These are phyloP conservation scores for Epistrophe eligans DNA, from an alignment of 2,888 invertebrate species.

Conservation along the genomic window DNA sequence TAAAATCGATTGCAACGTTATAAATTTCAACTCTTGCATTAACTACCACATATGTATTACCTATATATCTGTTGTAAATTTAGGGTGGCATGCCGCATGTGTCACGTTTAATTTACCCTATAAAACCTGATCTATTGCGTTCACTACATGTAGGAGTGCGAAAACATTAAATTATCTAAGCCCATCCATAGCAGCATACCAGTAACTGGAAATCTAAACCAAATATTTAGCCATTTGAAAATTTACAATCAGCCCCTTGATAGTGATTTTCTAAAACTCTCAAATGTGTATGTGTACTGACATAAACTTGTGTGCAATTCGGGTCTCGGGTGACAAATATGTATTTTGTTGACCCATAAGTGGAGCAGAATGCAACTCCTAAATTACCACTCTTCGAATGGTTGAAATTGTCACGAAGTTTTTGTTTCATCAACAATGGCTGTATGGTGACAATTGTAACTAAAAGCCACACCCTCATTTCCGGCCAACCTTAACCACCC, in stretches of 20 bases:
- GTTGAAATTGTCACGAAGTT: constrained; percentile 72
- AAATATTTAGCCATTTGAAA: constrained; percentile 70
- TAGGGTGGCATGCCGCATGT: constrained; percentile 77
- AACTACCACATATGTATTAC: constrained; percentile 75
- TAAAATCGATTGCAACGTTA: constrained; percentile 74
- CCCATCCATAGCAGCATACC: too few relatives aligned
- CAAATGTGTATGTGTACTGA: constrained; percentile 7
- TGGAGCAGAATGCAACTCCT: constrained; percentile 47
- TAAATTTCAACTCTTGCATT: constrained; percentile 71
- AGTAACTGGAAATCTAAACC: constrained; percentile 46
- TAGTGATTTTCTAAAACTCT: constrained; percentile 72
- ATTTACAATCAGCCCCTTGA: constrained; percentile 70
- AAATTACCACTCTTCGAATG: constrained; percentile 45
- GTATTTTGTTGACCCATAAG: constrained; percentile 16
- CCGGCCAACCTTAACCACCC: too few relatives aligned
- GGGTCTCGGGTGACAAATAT: neutral
- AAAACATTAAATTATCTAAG: too few relatives aligned
- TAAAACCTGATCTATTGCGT: constrained; percentile 64
- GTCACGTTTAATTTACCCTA: constrained; percentile 77
- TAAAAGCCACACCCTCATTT: too few relatives aligned
- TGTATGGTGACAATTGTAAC: too few relatives aligned
- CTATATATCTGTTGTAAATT: constrained; percentile 63
- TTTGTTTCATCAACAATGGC: constrained; percentile 12
- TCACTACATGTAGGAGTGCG: too few relatives aligned
- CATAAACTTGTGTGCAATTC: constrained; percentile 30